Percentiles rank a stretch among this genome's conserved stretches.
These are phyloP conservation scores for Timandra comae DNA, from an alignment of 2,888 invertebrate species.

Conservation along the genomic window DNA sequence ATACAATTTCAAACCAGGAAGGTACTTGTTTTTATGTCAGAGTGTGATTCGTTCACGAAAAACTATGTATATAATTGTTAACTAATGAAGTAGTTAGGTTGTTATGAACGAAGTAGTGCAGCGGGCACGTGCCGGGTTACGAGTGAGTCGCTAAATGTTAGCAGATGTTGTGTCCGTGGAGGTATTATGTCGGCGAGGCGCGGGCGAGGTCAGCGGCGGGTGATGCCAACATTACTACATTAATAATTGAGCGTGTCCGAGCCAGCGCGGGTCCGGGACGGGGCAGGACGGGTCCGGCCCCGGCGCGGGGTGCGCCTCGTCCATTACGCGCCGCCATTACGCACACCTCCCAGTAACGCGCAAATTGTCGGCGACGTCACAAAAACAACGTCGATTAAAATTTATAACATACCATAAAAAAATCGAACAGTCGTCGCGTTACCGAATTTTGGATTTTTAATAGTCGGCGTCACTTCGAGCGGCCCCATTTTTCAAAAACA, in stretches of 20 bases:
- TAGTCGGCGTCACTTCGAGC: slow-evolving; percentile 30
- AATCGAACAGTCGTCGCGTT: slow-evolving; percentile 24
- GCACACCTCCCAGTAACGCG: slow-evolving; percentile 14
- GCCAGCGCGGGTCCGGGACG: neutral
- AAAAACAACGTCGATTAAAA: slow-evolving; percentile 34
- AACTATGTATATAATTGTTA: too few relatives aligned
- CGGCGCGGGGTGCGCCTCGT: slow-evolving; percentile 28
- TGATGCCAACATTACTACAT: too few relatives aligned
- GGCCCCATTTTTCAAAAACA: slow-evolving; percentile 57
- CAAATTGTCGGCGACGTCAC: slow-evolving; percentile 21
- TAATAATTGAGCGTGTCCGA: slow-evolving; percentile 30
- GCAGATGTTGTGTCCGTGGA: too few relatives aligned
- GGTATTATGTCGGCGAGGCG: too few relatives aligned
- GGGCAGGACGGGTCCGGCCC: slow-evolving; percentile 4
- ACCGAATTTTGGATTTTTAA: slow-evolving; percentile 44
- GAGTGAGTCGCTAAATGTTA: too few relatives aligned
- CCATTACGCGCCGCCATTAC: slow-evolving; percentile 15
- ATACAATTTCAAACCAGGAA: too few relatives aligned
- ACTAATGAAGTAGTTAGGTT: too few relatives aligned
- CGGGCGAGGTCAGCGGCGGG: too few relatives aligned
- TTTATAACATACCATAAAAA: slow-evolving; percentile 29
- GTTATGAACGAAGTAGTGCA: too few relatives aligned
- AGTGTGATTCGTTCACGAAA: too few relatives aligned
- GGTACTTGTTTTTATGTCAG: too few relatives aligned
- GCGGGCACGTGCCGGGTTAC: too few relatives aligned